These are phyloP conservation scores for Channa maculata DNA, from an alignment of 2,113 vertebrate genomes.

Conservation along the genomic window DNA sequence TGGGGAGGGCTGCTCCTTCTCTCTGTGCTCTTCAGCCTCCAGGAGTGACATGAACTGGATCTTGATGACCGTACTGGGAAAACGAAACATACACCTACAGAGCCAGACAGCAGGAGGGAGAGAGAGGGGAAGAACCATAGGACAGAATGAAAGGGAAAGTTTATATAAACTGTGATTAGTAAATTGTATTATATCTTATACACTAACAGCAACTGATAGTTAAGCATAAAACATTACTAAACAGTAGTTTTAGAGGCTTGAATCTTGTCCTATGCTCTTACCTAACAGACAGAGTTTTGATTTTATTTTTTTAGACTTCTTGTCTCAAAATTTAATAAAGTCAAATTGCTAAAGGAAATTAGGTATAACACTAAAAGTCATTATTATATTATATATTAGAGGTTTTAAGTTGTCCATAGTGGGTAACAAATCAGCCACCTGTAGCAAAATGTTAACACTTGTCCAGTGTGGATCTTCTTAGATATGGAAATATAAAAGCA, in stretches of 20 bases:
- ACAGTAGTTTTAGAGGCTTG: background rate
- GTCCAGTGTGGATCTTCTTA: background rate
- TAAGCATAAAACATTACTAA: background rate
- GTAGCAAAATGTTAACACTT: too few species aligned
- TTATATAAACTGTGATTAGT: conserved; percentile 4
- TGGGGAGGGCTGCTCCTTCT: conserved; percentile 87
- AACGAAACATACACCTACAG: conserved; percentile 93
- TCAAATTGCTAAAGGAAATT: too few species aligned
- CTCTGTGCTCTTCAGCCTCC: conserved; percentile 85
- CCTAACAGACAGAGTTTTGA: background rate
- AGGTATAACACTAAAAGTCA: too few species aligned
- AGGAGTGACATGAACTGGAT: conserved; percentile 94
- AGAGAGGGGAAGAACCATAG: background rate
- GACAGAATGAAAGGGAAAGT: background rate
- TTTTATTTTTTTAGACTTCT: too few species aligned
- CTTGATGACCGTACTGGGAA: conserved; percentile 97
- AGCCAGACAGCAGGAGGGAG: background rate
- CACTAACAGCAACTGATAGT: background rate
- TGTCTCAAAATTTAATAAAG: too few species aligned
- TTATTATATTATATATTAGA: background rate
- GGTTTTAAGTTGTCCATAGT: background rate
- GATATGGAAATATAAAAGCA: background rate
- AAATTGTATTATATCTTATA: background rate
- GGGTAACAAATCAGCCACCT: background rate
- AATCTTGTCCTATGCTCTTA: background rate